These are phyloP conservation scores for Calycopis cecrops DNA, from an alignment of 1,140 invertebrate genomes.

Conservation along the genomic window DNA sequence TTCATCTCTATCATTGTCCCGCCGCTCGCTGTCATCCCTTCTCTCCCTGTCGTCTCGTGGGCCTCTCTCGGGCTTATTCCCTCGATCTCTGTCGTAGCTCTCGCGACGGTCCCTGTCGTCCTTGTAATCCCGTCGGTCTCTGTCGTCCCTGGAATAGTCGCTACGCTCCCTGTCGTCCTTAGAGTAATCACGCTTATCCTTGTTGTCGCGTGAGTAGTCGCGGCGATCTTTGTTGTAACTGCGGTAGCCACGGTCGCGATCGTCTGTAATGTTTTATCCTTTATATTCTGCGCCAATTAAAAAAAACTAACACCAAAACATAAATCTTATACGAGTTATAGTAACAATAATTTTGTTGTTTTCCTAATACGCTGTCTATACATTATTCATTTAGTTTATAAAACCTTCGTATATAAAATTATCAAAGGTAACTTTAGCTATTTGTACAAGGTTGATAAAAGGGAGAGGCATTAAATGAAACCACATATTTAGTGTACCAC, in stretches of 20 bases:
- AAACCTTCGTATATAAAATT: no score
- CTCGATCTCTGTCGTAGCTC: conserved; percentile 23
- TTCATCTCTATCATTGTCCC: conserved; percentile 26
- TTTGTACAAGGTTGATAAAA: no score
- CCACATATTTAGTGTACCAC: no score
- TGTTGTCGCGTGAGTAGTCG: conserved; percentile 33
- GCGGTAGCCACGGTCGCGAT: conserved; percentile 55
- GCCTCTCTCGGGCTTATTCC: conserved; percentile 10
- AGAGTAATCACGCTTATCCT: conserved; percentile 32
- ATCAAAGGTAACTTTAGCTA: no score
- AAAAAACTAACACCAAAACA: background rate
- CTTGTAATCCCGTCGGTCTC: conserved; percentile 37
- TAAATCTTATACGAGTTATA: background rate
- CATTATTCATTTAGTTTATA: no score
- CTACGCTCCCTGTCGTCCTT: conserved; percentile 45
- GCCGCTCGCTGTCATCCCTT: conserved; percentile 27
- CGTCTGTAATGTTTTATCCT: conserved; percentile 37
- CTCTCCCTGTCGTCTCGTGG: conserved; percentile 36
- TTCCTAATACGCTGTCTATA: no score
- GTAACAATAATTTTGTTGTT: background rate
- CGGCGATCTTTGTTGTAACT: conserved; percentile 55
- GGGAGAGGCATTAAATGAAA: no score
- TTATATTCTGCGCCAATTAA: background rate
- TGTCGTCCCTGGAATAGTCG: conserved; percentile 36
- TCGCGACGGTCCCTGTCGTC: conserved; percentile 28